Conservation (phyloP, 2,113 vertebrate genomes). For the Uria lomvia region DNA sequence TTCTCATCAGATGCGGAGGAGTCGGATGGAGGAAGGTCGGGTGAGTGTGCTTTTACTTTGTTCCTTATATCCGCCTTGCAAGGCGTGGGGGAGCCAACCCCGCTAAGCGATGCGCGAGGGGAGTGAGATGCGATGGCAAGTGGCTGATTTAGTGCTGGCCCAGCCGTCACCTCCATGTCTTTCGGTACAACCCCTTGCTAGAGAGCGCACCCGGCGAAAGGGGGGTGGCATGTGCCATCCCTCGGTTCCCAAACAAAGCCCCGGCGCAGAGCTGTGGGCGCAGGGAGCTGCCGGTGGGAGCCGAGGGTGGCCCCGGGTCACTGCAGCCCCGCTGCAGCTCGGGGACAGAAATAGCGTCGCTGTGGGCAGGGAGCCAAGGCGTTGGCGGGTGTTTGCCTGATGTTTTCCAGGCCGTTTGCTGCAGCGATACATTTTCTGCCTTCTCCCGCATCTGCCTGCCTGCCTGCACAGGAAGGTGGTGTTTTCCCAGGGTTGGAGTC, state of each 20-base stretch:
- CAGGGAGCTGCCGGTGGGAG: not conserved
- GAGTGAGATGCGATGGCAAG: rapidly evolving
- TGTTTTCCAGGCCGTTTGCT: not conserved
- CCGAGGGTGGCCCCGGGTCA: not conserved
- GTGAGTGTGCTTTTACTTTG: not conserved
- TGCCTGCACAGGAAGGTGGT: not conserved
- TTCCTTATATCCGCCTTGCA: not conserved
- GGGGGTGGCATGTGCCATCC: not conserved
- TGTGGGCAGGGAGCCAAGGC: not conserved
- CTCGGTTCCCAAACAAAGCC: not conserved
- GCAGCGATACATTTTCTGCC: not conserved
- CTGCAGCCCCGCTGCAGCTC: not conserved
- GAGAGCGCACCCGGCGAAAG: not conserved
- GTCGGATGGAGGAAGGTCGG: not conserved
- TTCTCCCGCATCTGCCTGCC: not conserved
- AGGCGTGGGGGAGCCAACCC: rapidly evolving
- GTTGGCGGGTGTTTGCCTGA: not conserved
- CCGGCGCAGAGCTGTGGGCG: no score
- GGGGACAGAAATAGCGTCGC: not conserved
- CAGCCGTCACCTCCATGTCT: rapidly evolving
- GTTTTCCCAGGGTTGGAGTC: not conserved
- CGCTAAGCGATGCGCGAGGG: rapidly evolving
- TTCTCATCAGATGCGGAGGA: not conserved
- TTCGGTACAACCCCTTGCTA: not conserved
- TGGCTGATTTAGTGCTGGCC: not conserved